Base-by-base conservation (phyloP, 1,140 invertebrate genomes). In the Drosophila pandora region DNA sequence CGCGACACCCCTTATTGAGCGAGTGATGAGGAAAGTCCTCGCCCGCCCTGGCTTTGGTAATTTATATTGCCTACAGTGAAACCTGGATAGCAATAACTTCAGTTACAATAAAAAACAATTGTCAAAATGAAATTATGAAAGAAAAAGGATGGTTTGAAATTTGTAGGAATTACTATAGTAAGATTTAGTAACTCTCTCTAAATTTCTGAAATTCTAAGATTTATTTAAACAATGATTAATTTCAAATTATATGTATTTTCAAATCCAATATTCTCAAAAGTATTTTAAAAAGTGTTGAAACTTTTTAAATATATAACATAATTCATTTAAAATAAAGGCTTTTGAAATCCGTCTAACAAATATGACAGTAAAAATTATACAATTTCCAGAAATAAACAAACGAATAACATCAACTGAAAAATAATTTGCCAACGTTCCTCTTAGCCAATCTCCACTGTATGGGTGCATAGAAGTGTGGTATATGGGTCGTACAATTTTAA, bases 1-100 rank as follows among this genome's bases (percentile, higher is more conserved):
- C 79, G 83, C 83, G 72, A 88, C 83, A 88, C 83, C 83, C 82
- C 67, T 67, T 64, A 61, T 76, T 84, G 73, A 55, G 64, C 62
- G 52, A 83, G 81, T 75, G 79, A 79, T 68, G 70, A 78, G 54
- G 48, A 49, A 61, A 49, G 47, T 70, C 60, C 61, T 75, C 71
- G 45, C 47, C 67, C 53, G 45, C 61, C 30, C 13, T 57, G 12
- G 30, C 9, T 53, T 74, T 75, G 53, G 71, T 75, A 75, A 75
- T 75, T 74, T 75, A 75, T 75, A 74, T 74, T 43, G 71, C 25
- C 21, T 25, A 75, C 71, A 75, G 71, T 75, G 48, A 7, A 2
- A 10, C 23, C 43, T 47, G 2, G 2, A 9, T 22, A 10, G 17
- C 3, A 8, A 3, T 22, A 21, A 13, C 30, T 37, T 12, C 12